A percentile compares a stretch with the other conserved stretches of the same genome.
phyloP scores from a whole-genome alignment of 2,113 vertebrate genomes.

The Azemiops feae region DNA sequence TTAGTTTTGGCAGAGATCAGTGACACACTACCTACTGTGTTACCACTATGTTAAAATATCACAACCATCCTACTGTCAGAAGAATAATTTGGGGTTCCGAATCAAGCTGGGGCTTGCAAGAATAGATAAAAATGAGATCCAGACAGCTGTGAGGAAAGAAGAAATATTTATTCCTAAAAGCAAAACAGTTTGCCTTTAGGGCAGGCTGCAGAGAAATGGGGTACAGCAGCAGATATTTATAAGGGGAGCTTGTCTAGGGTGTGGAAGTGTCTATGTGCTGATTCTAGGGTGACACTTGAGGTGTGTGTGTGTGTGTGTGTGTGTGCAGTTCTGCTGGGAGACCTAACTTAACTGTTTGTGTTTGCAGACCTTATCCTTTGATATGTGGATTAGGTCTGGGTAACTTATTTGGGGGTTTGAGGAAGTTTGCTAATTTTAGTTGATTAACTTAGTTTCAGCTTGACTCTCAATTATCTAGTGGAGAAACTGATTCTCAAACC shows the following conservation, averaged over 20 bases:
- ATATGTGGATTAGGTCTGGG: not conserved
- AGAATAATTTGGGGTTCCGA: not conserved
- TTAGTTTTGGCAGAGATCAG: not conserved
- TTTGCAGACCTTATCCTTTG: not conserved
- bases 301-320: not conserved
- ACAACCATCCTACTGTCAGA: accelerated
- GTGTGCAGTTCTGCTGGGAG: not conserved
- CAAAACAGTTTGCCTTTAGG: not conserved
- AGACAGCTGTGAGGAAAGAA: not conserved
- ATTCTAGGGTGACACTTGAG: not conserved
- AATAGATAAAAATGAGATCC: not conserved
- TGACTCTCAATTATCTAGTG: not conserved
- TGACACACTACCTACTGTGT: not conserved
- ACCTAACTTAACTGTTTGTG: not conserved
- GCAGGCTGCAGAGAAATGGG: not conserved
- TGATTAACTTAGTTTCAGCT: not conserved
- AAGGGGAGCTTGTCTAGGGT: not conserved
- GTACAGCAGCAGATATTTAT: not conserved
- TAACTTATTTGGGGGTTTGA: not conserved
- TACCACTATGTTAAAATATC: not conserved
- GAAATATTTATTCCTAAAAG: not conserved
- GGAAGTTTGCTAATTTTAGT: not conserved
- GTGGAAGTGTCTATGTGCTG: not conserved
- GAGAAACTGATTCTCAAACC: not conserved
- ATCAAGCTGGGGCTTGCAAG: not conserved